A percentile compares a stretch with the other conserved stretches of the same genome.
Evolutionary conservation across 2,113 vertebrate genomes (phyloP).

Genomic region (Menidia beryllina): DNA sequence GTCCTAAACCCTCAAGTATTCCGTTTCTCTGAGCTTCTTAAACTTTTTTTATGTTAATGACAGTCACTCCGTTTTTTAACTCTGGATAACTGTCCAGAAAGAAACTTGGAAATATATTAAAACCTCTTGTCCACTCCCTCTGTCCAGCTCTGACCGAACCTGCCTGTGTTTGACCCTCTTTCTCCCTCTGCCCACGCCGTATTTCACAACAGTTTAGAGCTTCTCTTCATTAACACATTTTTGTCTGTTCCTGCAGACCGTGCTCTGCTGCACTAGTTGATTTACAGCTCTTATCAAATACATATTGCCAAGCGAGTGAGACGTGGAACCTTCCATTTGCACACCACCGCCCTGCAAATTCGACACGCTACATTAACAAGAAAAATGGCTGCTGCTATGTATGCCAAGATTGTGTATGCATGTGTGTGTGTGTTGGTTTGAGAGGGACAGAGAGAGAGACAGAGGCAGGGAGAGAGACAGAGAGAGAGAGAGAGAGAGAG

Average conservation of each 20-base stretch:
- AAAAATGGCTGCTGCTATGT: constrained; percentile 79
- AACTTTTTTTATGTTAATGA: no score
- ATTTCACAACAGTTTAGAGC: constrained; percentile 73
- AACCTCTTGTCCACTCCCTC: neutral
- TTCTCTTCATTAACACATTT: constrained; percentile 81
- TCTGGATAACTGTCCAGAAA: neutral
- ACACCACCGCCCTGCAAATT: constrained; percentile 82
- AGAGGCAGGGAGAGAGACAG: no score
- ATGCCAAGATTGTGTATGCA: constrained; percentile 68
- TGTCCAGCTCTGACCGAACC: neutral
- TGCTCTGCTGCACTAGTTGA: constrained; percentile 75
- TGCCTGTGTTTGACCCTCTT: constrained; percentile 1
- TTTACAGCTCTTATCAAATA: constrained; percentile 87
- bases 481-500: no score
- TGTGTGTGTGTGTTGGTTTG: constrained; percentile 14
- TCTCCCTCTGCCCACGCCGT: constrained; percentile 30
- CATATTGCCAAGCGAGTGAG: constrained; percentile 86
- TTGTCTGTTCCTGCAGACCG: constrained; percentile 66
- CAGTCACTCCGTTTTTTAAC: neutral
- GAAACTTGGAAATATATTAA: neutral
- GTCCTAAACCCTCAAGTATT: no score
- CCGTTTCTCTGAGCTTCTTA: neutral
- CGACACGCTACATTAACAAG: constrained; percentile 85
- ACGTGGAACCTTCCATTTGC: constrained; percentile 87
- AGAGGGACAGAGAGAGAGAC: no score